These are phyloP conservation scores for Torymus auratus DNA, from an alignment of 2,888 invertebrate species.

Conservation along the genomic window DNA sequence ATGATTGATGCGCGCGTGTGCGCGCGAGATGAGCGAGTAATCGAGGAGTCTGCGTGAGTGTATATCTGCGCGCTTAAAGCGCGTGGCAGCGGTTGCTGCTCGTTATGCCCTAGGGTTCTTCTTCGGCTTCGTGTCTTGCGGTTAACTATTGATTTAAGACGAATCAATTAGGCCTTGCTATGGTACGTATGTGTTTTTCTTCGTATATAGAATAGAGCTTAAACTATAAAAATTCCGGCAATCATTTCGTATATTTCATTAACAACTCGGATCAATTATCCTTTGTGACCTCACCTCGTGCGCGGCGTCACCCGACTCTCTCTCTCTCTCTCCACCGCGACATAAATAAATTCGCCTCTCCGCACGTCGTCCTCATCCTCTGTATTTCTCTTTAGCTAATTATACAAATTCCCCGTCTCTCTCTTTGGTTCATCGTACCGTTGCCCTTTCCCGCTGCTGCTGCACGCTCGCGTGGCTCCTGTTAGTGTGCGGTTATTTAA, in stretches of 20 bases:
- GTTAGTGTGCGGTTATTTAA: constrained; percentile 56
- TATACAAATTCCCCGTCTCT: constrained; percentile 48
- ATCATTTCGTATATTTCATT: no score
- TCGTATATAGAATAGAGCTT: no score
- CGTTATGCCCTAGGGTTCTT: neutral
- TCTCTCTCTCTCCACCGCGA: neutral
- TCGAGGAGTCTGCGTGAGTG: constrained; percentile 26
- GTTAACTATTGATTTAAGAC: neutral
- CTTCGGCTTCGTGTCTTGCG: neutral
- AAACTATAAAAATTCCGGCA: no score
- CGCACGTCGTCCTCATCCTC: constrained; percentile 13
- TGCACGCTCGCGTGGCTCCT: constrained; percentile 27
- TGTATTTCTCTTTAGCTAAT: constrained; percentile 53
- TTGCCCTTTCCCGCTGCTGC: constrained; percentile 3
- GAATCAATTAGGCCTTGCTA: neutral
- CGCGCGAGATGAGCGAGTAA: constrained; percentile 12
- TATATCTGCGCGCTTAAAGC: constrained; percentile 23
- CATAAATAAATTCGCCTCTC: constrained; percentile 42
- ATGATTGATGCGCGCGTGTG: constrained; percentile 33
- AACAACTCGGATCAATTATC: constrained; percentile 26
- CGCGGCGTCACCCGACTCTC: constrained; percentile 33
- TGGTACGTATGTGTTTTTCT: no score
- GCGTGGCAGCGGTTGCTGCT: neutral
- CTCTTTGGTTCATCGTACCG: constrained; percentile 31
- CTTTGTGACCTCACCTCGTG: constrained; percentile 24